phyloP scores from a whole-genome alignment of 2,113 vertebrate genomes.

The Empidonax alnorum region DNA sequence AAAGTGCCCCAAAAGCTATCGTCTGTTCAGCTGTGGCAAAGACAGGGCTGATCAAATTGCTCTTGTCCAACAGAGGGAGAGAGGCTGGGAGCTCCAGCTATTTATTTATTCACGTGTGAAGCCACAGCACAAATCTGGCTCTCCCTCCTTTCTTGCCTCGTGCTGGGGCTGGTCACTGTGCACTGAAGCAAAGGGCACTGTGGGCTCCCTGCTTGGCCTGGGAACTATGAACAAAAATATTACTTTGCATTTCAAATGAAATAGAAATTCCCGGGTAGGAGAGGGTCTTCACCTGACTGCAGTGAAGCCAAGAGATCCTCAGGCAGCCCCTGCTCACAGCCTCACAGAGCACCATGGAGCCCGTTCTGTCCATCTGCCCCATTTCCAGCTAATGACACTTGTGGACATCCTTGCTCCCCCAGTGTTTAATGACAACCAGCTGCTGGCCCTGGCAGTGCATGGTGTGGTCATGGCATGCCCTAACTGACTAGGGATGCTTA shows the following conservation, averaged over 20 bases:
- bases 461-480: not conserved
- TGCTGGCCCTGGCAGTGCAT: rapidly evolving
- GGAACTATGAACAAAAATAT: not conserved
- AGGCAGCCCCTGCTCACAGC: not conserved
- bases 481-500: not conserved
- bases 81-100: not conserved
- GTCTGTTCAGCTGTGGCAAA: not conserved
- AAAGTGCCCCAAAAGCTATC: not conserved
- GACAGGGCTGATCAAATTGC: not conserved
- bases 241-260: not conserved
- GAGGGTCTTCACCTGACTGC: not conserved
- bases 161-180: not conserved
- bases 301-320: not conserved
- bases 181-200: not conserved
- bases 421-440: not conserved
- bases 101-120: constrained; percentile 27
- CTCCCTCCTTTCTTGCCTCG: not conserved
- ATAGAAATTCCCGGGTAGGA: not conserved
- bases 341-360: rapidly evolving
- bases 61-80: not conserved
- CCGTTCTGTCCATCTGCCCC: not conserved
- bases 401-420: not conserved
- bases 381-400: not conserved
- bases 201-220: not conserved
- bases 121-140: not conserved